phyloP scores from a whole-genome alignment of 2,797 vertebrate species.

The Malurus leucopterus region DNA sequence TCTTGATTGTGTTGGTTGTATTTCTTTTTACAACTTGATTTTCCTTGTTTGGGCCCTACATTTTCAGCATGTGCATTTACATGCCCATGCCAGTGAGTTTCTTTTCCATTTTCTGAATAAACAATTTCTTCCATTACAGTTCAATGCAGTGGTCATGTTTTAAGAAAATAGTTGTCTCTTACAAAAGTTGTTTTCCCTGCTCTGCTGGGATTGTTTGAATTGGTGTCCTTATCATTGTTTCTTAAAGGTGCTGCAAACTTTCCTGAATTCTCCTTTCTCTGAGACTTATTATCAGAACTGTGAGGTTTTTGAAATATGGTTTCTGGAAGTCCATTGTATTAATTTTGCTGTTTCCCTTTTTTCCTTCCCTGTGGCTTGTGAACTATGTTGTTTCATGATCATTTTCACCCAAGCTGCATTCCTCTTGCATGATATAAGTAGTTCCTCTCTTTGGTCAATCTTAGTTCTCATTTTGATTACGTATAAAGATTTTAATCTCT shows the following conservation, averaged over 20 bases:
- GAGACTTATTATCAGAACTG: slow-evolving; percentile 27
- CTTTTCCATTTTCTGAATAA: neutral
- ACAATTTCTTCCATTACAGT: neutral
- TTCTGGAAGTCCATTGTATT: slow-evolving; percentile 63
- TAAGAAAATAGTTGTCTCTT: neutral
- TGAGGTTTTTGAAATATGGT: slow-evolving; percentile 47
- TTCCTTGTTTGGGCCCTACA: neutral
- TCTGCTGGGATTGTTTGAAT: slow-evolving; percentile 14
- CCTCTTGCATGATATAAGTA: neutral
- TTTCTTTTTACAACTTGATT: neutral
- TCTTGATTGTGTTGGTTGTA: neutral
- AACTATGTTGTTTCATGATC: slow-evolving; percentile 41
- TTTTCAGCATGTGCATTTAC: neutral
- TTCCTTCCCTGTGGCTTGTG: slow-evolving; percentile 31
- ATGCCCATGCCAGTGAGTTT: neutral
- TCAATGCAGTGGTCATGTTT: neutral
- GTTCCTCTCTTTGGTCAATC: neutral
- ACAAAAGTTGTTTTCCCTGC: neutral
- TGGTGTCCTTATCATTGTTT: slow-evolving; percentile 35
- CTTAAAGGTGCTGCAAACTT: slow-evolving; percentile 21
- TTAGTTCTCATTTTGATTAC: neutral
- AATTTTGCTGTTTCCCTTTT: slow-evolving; percentile 46
- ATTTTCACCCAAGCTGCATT: slow-evolving; percentile 40
- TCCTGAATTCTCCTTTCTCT: slow-evolving; percentile 31
- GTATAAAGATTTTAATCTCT: neutral